phyloP scores from a whole-genome alignment of 1,140 invertebrate genomes.

The Drosophila virilis region DNA sequence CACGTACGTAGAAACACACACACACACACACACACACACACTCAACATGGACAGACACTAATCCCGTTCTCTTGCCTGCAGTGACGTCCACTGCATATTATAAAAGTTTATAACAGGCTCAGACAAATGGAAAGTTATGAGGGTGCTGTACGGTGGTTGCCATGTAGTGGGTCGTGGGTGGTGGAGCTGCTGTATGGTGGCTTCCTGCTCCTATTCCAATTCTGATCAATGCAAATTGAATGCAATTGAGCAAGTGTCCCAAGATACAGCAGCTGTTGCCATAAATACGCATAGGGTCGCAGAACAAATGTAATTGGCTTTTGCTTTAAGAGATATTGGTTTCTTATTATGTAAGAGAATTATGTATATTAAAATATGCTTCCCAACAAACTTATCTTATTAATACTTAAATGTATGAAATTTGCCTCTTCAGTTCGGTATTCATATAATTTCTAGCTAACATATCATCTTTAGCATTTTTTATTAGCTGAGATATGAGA shows the following conservation, averaged over 20 bases:
- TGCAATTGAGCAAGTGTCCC: constrained; percentile 46
- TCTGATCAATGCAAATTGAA: constrained; percentile 70
- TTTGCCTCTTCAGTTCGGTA: too few relatives aligned
- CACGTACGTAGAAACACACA: not conserved
- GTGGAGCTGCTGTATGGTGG: not conserved
- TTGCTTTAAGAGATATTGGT: not conserved
- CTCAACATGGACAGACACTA: constrained; percentile 38
- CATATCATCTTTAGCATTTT: too few relatives aligned
- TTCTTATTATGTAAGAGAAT: too few relatives aligned
- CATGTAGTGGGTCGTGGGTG: not conserved
- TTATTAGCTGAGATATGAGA: not conserved
- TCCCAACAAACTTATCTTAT: too few relatives aligned
- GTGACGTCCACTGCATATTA: constrained; percentile 31
- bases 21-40: not conserved
- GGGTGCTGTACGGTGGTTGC: not conserved
- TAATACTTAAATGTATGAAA: too few relatives aligned
- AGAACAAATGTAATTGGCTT: constrained; percentile 58
- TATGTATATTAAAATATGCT: too few relatives aligned
- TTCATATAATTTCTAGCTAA: too few relatives aligned
- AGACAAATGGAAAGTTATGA: constrained; percentile 56
- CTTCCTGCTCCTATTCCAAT: constrained; percentile 20
- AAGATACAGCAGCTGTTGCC: constrained; percentile 27
- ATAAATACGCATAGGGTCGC: constrained; percentile 3
- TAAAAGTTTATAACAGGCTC: constrained; percentile 55
- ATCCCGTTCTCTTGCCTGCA: constrained; percentile 47